Conservation (phyloP, 2,113 vertebrate species). For the Orthonyx spaldingii region DNA sequence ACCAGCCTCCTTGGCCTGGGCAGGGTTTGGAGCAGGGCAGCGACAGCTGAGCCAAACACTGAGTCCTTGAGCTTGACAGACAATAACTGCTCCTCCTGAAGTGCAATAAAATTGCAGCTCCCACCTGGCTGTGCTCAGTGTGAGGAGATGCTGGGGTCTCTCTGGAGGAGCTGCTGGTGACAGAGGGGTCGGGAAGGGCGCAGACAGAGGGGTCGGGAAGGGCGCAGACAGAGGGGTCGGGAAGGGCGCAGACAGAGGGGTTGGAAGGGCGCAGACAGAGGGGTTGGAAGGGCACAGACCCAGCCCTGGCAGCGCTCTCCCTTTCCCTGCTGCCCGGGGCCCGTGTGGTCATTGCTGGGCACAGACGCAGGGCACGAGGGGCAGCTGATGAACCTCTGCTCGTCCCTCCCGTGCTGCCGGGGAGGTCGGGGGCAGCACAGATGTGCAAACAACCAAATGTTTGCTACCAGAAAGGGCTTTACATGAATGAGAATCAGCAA, state of each 20-base stretch:
- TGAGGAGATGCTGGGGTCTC: too few species aligned
- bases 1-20: background rate
- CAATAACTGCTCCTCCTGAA: background rate
- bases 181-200: too few species aligned
- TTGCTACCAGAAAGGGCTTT: background rate
- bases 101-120: background rate
- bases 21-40: background rate
- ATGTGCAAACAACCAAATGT: background rate
- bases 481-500: background rate
- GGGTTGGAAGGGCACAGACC: background rate
- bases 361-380: background rate
- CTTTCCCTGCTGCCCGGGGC: background rate
- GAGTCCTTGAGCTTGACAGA: background rate
- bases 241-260: too few species aligned
- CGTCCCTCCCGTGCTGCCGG: background rate
- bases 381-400: background rate
- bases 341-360: fast-evolving
- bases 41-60: background rate
- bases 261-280: too few species aligned
- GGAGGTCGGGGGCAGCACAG: background rate
- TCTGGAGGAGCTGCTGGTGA: background rate
- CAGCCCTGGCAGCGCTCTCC: background rate
- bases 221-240: too few species aligned
- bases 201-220: too few species aligned
- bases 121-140: background rate